Percentiles rank a stretch among this genome's conserved stretches.
phyloP scores from a whole-genome alignment of 2,888 invertebrate species.

The Onthophagus sagittarius region DNA sequence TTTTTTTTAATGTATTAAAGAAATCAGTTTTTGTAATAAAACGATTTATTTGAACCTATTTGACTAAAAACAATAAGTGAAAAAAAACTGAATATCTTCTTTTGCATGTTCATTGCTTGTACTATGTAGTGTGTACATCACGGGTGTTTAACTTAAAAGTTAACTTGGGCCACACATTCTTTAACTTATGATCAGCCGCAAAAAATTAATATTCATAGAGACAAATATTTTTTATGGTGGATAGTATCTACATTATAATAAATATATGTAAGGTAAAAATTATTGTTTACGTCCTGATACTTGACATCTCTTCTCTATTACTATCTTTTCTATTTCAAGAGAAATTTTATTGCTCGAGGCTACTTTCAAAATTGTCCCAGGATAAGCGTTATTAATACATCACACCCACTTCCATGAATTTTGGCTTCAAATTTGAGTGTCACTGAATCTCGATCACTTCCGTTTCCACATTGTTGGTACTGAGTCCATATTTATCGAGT shows the following conservation, averaged over 20 bases:
- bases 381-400: constrained; percentile 7
- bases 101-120: no score
- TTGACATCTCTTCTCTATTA: constrained; percentile 17
- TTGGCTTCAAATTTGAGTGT: constrained; percentile 26
- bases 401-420: constrained; percentile 17
- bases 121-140: no score
- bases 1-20: no score
- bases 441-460: constrained; percentile 26
- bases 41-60: no score
- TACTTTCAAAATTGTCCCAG: constrained; percentile 15
- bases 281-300: constrained; percentile 15
- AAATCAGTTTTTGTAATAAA: no score
- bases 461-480: constrained; percentile 22
- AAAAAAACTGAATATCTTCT: no score
- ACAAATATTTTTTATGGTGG: background rate
- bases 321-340: constrained; percentile 12
- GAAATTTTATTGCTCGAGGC: constrained; percentile 13
- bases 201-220: constrained; percentile 9
- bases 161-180: background rate
- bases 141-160: background rate
- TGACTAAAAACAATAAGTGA: no score
- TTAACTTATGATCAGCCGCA: background rate
- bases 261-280: background rate
- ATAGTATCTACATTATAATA: no score
- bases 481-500: constrained; percentile 22